These are phyloP conservation scores for Palythoa grandiflora DNA, from an alignment of 92 coral and sea anemone species.

Conservation along the genomic window DNA sequence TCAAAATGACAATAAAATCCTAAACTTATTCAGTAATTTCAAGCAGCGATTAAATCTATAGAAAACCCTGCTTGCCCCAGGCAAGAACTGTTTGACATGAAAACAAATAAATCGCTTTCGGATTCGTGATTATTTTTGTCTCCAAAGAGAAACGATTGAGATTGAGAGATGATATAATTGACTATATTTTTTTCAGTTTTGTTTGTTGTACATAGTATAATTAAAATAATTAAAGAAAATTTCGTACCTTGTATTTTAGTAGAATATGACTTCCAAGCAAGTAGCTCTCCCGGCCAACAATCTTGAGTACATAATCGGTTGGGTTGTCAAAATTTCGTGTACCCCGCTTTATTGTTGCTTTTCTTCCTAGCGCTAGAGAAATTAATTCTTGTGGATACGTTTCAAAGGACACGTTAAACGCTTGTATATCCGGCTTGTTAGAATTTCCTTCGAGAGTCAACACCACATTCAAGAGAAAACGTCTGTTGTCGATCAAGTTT, in stretches of 20 bases:
- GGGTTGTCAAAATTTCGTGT: constrained; percentile 80
- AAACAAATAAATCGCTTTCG: no score
- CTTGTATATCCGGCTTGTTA: constrained; percentile 69
- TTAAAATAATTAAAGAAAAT: no score
- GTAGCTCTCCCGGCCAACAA: constrained; percentile 89
- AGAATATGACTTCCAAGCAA: constrained; percentile 80
- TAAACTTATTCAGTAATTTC: no score
- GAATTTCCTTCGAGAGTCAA: constrained; percentile 79
- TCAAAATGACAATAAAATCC: no score
- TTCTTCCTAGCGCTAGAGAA: constrained; percentile 68
- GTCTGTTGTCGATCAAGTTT: constrained; percentile 78
- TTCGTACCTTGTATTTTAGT: constrained; percentile 85
- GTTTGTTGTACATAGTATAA: no score
- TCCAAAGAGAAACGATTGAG: no score
- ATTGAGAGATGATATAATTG: no score
- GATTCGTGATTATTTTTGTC: no score
- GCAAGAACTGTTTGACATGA: no score
- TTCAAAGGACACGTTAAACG: constrained; percentile 81
- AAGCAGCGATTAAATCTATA: no score
- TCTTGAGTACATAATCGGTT: constrained; percentile 82
- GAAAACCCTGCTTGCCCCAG: no score
- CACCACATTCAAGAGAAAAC: constrained; percentile 81
- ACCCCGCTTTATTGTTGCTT: constrained; percentile 69
- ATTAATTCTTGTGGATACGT: constrained; percentile 77
- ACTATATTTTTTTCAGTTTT: no score